phyloP scores from a whole-genome alignment of 2,113 vertebrate genomes.

The Pedetes capensis region DNA sequence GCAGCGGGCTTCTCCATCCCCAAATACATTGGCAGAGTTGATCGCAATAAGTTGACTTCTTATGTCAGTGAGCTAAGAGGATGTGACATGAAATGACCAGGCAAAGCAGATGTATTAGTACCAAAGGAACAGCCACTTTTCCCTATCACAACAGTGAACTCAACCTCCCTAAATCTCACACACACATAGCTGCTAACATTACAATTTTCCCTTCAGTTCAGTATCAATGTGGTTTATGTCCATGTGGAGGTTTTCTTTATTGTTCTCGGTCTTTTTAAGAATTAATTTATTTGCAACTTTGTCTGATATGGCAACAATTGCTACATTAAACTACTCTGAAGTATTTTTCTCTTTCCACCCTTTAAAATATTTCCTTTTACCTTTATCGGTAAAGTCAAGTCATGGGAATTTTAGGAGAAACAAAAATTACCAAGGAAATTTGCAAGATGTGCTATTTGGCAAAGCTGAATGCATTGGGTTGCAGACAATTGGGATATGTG shows the following conservation, averaged over 20 bases:
- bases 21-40: rapidly evolving
- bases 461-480: background rate
- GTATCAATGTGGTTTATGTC: background rate
- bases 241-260: slow-evolving; percentile 2
- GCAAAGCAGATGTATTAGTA: slow-evolving; percentile 22
- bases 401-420: background rate
- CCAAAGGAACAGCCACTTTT: slow-evolving; percentile 10
- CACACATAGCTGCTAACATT: background rate
- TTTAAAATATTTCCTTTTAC: slow-evolving; percentile 41
- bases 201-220: background rate
- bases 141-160: background rate
- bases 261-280: slow-evolving; percentile 1
- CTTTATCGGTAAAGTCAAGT: slow-evolving; percentile 30
- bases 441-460: slow-evolving; percentile 35
- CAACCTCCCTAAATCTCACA: background rate
- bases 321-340: slow-evolving; percentile 38
- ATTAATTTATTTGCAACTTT: background rate
- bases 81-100: background rate
- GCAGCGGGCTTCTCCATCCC: too few relatives aligned
- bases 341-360: background rate
- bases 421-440: slow-evolving; percentile 1
- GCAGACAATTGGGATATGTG: background rate
- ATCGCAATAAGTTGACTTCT: background rate
- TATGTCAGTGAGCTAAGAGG: background rate
- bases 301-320: background rate